Base-by-base conservation (phyloP, 2,888 invertebrate genomes). In the Mayetiola destructor region DNA sequence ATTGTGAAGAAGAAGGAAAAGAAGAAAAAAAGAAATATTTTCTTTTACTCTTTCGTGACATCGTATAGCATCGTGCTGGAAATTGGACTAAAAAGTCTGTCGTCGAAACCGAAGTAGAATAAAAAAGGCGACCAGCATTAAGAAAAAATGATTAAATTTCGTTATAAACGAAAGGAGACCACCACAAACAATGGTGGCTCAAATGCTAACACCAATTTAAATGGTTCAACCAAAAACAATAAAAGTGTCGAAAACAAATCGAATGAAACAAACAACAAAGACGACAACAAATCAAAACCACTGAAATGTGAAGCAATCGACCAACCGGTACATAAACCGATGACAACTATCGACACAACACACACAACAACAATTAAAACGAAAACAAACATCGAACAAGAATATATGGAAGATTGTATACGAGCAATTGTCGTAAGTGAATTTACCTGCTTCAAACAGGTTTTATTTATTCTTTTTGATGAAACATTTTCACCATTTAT, bases 101-200 rank as follows among this genome's bases (percentile, higher is more conserved):
- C 12, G 16, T 27, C 2, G 29, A 3, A 40, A 21, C 1, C 27
- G 3, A 27, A n/a, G n/a, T n/a, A n/a, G n/a, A n/a, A n/a, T n/a
- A 27, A 27, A 48, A 30, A 52, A 56, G 40, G 16, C 32, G 42
- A 23, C 40, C 54, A n/a, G n/a, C n/a, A n/a, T n/a, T n/a, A n/a
- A n/a, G n/a, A 21, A 59, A 14, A 14, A 66, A 80, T 80, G 80
- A 80, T 80, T 62, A 80, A 80, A 72, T 80, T 80, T 73, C 78
- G 80, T 61, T 80, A 80, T 64, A 80, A 80, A 65, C 78, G 80
- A 61, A 80, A 80, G 68, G 80, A 80, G 67, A 65, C 68, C 67
- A 65, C 68, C 67, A 60, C 64, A 30, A 42, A 56, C 42, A 56
- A 56, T 48, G 35, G 12, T 32, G 32, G 20, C 20, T 20, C 62